Evolutionary conservation across 2,797 vertebrate genomes (phyloP).

Genomic region (Sylvia borin): DNA sequence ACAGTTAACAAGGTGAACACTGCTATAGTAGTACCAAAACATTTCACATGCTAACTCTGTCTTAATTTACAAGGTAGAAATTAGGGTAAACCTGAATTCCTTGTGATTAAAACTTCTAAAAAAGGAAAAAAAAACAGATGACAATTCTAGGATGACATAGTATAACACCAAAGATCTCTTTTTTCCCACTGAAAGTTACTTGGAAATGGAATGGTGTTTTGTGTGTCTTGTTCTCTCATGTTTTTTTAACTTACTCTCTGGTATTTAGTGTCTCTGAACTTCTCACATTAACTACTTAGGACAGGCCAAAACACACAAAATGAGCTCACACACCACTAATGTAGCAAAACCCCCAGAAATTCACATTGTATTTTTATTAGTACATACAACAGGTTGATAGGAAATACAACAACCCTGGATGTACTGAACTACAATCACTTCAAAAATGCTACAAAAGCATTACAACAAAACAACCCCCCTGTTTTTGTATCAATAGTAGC

Average conservation of each 20-base stretch:
- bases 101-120: not conserved
- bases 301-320: not conserved
- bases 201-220: not conserved
- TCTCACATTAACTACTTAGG: rapidly evolving
- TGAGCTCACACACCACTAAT: rapidly evolving
- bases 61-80: not conserved
- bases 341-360: not conserved
- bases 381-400: rapidly evolving
- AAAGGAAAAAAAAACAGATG: not conserved
- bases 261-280: not conserved
- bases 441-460: not conserved
- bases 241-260: not conserved
- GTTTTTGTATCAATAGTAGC: rapidly evolving
- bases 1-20: not conserved
- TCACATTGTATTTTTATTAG: not conserved
- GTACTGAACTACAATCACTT: not conserved
- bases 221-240: not conserved
- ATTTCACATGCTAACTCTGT: not conserved
- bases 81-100: not conserved
- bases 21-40: not conserved
- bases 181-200: not conserved
- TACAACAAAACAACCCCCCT: not conserved
- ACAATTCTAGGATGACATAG: not conserved
- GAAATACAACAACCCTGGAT: not conserved
- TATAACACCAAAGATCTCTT: not conserved